Evolutionary conservation across 1,140 invertebrate species (phyloP).

Genomic region (Ganaspis sp.): DNA sequence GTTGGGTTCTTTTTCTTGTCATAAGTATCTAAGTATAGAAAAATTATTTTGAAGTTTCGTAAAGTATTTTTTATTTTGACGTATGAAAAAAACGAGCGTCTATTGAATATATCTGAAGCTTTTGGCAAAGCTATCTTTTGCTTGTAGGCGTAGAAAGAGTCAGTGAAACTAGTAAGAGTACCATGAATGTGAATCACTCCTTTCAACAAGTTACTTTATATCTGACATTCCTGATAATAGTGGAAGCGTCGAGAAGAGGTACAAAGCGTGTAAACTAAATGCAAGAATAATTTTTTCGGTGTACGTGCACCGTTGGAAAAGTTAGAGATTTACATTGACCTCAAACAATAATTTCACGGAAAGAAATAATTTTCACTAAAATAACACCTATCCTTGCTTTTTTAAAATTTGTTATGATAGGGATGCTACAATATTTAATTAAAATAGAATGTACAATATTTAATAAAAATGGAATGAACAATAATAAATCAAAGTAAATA

Average conservation of each 20-base stretch:
- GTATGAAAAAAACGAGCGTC: background rate
- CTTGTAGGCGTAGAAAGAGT: background rate
- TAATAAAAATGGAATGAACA: no score
- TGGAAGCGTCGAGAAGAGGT: background rate
- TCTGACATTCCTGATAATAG: background rate
- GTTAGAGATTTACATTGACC: background rate
- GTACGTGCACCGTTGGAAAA: background rate
- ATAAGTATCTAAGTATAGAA: no score
- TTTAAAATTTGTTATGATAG: no score
- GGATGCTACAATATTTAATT: no score
- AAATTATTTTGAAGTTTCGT: no score
- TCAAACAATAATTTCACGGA: no score
- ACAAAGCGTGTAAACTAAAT: background rate
- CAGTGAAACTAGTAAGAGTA: background rate
- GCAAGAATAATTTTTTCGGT: background rate
- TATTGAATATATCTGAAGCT: background rate
- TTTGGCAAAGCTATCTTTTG: background rate
- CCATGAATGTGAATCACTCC: slow-evolving; percentile 7
- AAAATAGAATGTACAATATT: no score
- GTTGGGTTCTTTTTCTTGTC: no score
- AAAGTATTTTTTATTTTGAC: no score
- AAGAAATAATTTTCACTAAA: no score
- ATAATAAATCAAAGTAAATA: no score
- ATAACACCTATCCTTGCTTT: no score
- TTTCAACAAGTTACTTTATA: slow-evolving; percentile 6